Percentiles rank a stretch among this genome's conserved stretches.
Evolutionary conservation across 2,113 vertebrate genomes (phyloP).

Genomic region (Grantiella picta): DNA sequence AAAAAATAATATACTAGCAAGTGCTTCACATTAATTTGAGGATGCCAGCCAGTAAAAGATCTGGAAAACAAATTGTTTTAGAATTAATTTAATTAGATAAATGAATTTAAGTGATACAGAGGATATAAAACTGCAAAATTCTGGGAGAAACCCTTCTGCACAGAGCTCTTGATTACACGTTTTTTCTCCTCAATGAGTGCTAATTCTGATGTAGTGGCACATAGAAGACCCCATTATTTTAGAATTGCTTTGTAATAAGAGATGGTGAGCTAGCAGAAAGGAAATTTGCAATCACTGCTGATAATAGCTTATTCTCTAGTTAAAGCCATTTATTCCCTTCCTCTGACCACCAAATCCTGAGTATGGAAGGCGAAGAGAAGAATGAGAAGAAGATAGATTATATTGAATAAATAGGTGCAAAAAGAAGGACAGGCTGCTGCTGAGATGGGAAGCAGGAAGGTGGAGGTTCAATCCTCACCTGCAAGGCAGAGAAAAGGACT

Average conservation of each 20-base stretch:
- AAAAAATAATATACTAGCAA: neutral
- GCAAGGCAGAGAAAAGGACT: neutral
- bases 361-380: neutral
- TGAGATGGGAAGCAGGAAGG: neutral
- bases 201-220: neutral
- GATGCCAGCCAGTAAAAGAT: neutral
- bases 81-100: slow-evolving; percentile 1
- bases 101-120: neutral
- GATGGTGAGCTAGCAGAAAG: neutral
- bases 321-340: neutral
- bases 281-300: neutral
- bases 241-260: neutral
- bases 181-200: neutral
- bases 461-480: neutral
- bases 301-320: neutral
- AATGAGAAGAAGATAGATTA: neutral
- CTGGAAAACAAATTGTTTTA: neutral
- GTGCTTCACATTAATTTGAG: neutral
- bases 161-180: neutral
- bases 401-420: neutral
- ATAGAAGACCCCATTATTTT: neutral
- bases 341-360: neutral
- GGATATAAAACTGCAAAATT: neutral
- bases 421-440: neutral
- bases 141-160: neutral